phyloP scores from a whole-genome alignment of 2,888 invertebrate species.

The Xanthia icteritia region DNA sequence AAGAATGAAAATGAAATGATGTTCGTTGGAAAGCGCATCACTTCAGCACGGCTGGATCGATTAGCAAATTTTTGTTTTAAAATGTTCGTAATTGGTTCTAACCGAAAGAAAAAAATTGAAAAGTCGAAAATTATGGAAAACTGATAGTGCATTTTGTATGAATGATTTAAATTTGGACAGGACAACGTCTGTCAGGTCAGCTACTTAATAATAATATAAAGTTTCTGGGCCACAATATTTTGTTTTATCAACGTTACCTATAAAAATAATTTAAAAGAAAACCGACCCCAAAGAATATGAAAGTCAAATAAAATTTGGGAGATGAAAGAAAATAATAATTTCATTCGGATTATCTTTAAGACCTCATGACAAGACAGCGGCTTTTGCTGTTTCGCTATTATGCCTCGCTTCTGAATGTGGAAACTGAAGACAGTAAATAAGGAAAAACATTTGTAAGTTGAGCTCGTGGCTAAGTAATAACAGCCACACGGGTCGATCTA shows the following conservation, averaged over 20 bases:
- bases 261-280: conserved; percentile 18
- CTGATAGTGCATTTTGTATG: neutral
- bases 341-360: conserved; percentile 33
- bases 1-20: neutral
- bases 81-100: neutral
- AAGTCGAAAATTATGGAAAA: neutral
- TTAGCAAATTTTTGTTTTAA: neutral
- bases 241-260: neutral
- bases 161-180: neutral
- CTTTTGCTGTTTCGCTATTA: conserved; percentile 25
- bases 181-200: neutral
- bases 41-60: neutral
- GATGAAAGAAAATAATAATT: conserved; percentile 35
- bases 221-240: neutral
- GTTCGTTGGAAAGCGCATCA: neutral
- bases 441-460: neutral
- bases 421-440: neutral
- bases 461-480: no score
- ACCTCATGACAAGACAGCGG: conserved; percentile 23
- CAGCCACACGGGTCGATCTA: no score
- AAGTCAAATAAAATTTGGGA: conserved; percentile 19
- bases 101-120: no score
- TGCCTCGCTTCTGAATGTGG: neutral
- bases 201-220: neutral
- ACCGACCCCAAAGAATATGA: conserved; percentile 5